Evolutionary conservation across 2,797 vertebrate genomes (phyloP).

Genomic region (Melanotaenia boesemani): DNA sequence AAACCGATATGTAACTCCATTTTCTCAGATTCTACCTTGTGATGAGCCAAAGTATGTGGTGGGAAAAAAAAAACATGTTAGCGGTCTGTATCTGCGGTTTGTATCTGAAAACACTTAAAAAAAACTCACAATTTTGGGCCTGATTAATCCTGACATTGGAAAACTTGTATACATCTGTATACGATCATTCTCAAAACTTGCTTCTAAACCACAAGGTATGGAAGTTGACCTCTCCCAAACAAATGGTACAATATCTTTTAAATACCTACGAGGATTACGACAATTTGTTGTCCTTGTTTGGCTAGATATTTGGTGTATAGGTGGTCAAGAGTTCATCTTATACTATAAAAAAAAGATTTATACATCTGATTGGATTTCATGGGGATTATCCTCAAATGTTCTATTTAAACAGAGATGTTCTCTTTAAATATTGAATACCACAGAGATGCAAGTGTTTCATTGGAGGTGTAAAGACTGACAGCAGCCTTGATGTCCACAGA

Average conservation of each 20-base stretch:
- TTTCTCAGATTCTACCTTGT: too few species aligned
- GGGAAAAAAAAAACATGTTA: not conserved
- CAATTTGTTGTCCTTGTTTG: not conserved
- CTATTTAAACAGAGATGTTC: not conserved
- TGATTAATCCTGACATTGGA: too few species aligned
- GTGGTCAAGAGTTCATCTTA: not conserved
- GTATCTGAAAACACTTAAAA: too few species aligned
- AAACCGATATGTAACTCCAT: too few species aligned
- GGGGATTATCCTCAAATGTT: not conserved
- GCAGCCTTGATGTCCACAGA: not conserved
- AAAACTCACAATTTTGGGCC: too few species aligned
- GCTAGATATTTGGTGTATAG: not conserved
- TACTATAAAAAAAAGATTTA: not conserved
- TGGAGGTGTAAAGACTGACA: not conserved
- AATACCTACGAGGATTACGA: not conserved
- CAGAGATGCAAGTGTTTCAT: constrained; percentile 1
- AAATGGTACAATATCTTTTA: not conserved
- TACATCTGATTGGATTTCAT: not conserved
- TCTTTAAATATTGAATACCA: not conserved
- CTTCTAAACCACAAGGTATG: too few species aligned
- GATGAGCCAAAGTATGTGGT: not conserved
- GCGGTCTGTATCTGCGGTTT: not conserved
- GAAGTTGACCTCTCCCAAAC: not conserved
- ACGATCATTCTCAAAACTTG: too few species aligned
- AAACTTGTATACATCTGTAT: too few species aligned